These are phyloP conservation scores for Rotaria socialis DNA, from an alignment of 2,888 invertebrate genomes.

Conservation along the genomic window DNA sequence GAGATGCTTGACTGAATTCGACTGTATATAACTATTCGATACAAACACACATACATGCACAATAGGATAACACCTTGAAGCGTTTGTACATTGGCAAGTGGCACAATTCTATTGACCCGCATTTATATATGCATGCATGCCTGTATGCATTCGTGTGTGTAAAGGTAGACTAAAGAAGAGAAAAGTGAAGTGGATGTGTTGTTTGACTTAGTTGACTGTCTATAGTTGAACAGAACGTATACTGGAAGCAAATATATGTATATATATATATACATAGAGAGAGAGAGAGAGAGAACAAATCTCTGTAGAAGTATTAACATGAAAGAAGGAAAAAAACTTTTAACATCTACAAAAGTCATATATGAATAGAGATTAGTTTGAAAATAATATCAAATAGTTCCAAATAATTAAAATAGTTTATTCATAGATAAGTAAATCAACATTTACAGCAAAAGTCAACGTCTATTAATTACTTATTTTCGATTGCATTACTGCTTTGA, in stretches of 20 bases:
- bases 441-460: no score
- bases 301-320: background rate
- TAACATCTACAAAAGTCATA: background rate
- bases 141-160: background rate
- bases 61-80: slow-evolving; percentile 26
- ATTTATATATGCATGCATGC: background rate
- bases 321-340: no score
- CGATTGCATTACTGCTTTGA: background rate
- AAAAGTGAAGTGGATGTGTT: slow-evolving; percentile 18
- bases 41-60: background rate
- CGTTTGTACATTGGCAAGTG: slow-evolving; percentile 16
- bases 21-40: background rate
- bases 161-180: background rate
- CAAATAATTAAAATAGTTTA: background rate
- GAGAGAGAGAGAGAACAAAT: background rate
- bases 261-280: background rate
- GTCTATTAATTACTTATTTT: background rate
- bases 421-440: background rate
- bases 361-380: background rate
- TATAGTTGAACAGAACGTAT: background rate
- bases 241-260: background rate
- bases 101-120: slow-evolving; percentile 7
- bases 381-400: background rate
- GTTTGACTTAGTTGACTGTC: slow-evolving; percentile 25
- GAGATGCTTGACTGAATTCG: slow-evolving; percentile 12